Conservation (phyloP, 1,140 invertebrate genomes). For the Delia radicum region DNA sequence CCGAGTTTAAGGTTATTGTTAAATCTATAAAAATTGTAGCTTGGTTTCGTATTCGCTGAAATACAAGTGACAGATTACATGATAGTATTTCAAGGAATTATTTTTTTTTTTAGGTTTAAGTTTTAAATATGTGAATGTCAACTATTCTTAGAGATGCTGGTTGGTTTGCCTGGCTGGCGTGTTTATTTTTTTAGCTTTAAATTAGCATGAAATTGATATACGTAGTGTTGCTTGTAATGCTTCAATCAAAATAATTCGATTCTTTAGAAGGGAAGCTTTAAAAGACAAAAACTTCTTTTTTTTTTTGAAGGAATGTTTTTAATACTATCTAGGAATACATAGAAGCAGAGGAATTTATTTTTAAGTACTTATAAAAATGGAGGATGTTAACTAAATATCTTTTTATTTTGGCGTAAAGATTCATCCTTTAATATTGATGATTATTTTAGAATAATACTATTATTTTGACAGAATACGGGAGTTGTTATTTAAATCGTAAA, state of each 20-base stretch:
- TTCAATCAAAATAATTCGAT: neutral
- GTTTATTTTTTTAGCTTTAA: neutral
- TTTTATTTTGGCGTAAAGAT: no score
- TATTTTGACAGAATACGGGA: no score
- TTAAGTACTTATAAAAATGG: no score
- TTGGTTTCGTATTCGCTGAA: slow-evolving; percentile 3
- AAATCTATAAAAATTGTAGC: neutral
- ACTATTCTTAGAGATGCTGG: neutral
- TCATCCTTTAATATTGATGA: no score
- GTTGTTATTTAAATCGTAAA: no score
- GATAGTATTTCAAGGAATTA: slow-evolving; percentile 17
- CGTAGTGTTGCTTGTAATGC: neutral
- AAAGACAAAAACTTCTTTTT: neutral
- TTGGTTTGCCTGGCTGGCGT: neutral
- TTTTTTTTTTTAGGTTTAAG: neutral
- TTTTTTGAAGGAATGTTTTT: neutral
- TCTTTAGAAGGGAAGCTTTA: neutral
- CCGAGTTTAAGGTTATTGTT: slow-evolving; percentile 2
- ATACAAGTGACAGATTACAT: slow-evolving; percentile 19
- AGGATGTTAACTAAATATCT: no score
- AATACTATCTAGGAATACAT: neutral
- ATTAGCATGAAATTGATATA: neutral
- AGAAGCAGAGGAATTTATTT: no score
- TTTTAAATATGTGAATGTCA: neutral
- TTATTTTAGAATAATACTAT: no score